These are phyloP conservation scores for Etia nguti DNA, from an alignment of 2,113 vertebrate genomes.

Conservation along the genomic window DNA sequence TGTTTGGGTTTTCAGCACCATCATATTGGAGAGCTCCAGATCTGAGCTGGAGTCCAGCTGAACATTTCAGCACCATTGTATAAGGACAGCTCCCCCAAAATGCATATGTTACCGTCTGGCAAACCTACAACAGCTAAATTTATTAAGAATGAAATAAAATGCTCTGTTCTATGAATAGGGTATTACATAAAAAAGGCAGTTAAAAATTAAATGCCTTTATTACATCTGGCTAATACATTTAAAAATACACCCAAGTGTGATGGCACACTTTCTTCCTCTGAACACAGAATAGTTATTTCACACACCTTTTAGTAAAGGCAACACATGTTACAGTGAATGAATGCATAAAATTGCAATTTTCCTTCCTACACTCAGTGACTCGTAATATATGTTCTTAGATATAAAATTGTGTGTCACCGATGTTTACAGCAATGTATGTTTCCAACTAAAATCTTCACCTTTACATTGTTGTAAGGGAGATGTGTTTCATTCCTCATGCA, in stretches of 20 bases:
- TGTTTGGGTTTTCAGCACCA: conserved; percentile 31
- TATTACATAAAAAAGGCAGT: background rate
- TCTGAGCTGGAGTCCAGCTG: background rate
- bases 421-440: background rate
- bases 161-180: background rate
- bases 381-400: background rate
- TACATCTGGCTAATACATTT: background rate
- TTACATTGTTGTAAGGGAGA: background rate
- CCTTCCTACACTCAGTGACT: background rate
- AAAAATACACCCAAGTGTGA: background rate
- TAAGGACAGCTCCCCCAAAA: conserved; percentile 21
- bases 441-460: background rate
- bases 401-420: background rate
- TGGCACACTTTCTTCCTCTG: background rate
- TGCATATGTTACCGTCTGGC: background rate
- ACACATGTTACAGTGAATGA: background rate
- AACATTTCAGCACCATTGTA: conserved; percentile 30
- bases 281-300: background rate
- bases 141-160: background rate
- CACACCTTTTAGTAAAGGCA: background rate
- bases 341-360: background rate
- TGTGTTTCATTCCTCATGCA: background rate
- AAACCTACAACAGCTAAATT: background rate
- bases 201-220: background rate
- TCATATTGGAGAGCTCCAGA: background rate